Conservation (phyloP, 2,888 invertebrate genomes). For the Synergus laeviventris region DNA sequence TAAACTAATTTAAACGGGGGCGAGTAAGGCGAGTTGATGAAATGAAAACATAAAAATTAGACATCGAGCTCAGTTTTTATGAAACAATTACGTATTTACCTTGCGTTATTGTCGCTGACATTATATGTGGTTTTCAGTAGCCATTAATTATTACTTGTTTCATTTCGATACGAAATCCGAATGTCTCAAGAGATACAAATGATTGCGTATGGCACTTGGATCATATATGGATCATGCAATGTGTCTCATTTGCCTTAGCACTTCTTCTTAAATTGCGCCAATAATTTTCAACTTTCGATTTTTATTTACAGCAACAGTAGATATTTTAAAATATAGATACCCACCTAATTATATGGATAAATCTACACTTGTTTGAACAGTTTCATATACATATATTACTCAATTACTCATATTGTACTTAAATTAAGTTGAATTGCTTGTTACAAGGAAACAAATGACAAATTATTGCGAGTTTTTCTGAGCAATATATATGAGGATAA, state of each 20-base stretch:
- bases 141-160: constrained; percentile 14
- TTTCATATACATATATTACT: too few relatives aligned
- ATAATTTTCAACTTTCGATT: too few relatives aligned
- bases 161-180: constrained; percentile 36
- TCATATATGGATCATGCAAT: constrained; percentile 44
- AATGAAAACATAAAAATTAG: neutral
- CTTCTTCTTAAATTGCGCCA: too few relatives aligned
- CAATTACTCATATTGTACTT: too few relatives aligned
- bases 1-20: neutral
- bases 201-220: constrained; percentile 60
- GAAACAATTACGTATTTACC: constrained; percentile 4
- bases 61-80: neutral
- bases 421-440: neutral
- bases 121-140: neutral
- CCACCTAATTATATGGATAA: too few relatives aligned
- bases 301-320: too few relatives aligned
- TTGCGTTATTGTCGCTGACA: constrained; percentile 15
- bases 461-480: neutral
- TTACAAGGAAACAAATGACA: neutral
- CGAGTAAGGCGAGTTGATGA: neutral
- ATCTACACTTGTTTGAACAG: too few relatives aligned
- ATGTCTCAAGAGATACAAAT: constrained; percentile 56
- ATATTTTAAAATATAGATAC: too few relatives aligned
- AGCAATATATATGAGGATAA: neutral
- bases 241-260: neutral